Evolutionary conservation across 2,113 vertebrate genomes (phyloP), one percentile per base, ranked within the genome.

Genomic region (Pontoporia blainvillei): DNA sequence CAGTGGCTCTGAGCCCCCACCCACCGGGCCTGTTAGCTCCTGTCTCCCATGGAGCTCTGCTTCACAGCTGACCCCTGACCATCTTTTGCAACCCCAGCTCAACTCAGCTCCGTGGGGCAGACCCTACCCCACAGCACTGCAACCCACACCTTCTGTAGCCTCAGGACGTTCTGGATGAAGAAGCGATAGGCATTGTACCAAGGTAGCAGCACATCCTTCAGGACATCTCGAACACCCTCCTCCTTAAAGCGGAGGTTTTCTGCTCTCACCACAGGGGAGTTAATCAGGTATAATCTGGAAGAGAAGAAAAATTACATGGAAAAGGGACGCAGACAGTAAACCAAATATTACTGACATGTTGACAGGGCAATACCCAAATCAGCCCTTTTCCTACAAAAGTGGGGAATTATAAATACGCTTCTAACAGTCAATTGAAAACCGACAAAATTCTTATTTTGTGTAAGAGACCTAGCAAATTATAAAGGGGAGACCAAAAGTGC

Each of bases 141-240:
- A 4, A 49, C 1, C 0, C 46, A 27, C 97, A 99, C 99, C 99
- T 99, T 99, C 62, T 99, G 98, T 49, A 99, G 98, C 94, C 99
- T 98, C 73, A 99, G 98, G 8, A 99, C 97, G 0, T 99, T 99
- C 98, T 99, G 99, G 94, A 99, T 98, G 84, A 99, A 98, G 97
- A 99, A 99, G 97, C 99, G 99, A 91, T 99, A 99, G 0, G 99
- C 99, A 0, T 99, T 99, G 97, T 99, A 99, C 99, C 99, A 99
- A 0, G 99, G 99, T 95, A 99, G 97, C 97, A 99, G 99, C n/a
- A 99, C 99, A 36, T 99, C 99, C 98, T 99, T 99, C 90, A 99
- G 97, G 86, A 99, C 98, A 3, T 99, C 99, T 41, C 99, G 98
- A 25, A 99, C 99, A 0, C 99, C 99, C 1, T 99, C 99, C 97